A percentile compares a stretch with the other conserved stretches of the same genome.
These are phyloP conservation scores for Dugesia japonica DNA, from an alignment of 2,888 invertebrate genomes.

Conservation along the genomic window DNA sequence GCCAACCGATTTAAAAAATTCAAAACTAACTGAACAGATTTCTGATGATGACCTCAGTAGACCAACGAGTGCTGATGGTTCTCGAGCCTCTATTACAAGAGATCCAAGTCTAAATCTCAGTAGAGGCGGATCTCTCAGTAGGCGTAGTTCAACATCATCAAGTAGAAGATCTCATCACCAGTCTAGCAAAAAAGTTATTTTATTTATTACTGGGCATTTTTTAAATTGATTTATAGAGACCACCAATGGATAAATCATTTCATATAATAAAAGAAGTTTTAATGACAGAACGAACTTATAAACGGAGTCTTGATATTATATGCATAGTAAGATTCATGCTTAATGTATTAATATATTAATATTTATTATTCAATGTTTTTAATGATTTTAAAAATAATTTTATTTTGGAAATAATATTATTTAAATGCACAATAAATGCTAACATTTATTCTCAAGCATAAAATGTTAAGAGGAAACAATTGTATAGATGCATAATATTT, in stretches of 20 bases:
- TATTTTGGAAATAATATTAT: too few species aligned
- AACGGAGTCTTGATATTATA: conserved; percentile 76
- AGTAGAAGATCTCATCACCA: conserved; percentile 14
- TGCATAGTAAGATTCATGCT: conserved; percentile 67
- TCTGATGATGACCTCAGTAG: conserved; percentile 15
- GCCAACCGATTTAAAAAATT: not conserved
- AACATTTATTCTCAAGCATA: too few species aligned
- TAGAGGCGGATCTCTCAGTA: not conserved
- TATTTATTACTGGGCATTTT: not conserved
- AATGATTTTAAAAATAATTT: too few species aligned
- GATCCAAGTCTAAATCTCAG: not conserved
- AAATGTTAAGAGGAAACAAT: too few species aligned
- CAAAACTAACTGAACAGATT: not conserved
- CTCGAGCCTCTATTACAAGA: not conserved
- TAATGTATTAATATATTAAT: too few species aligned
- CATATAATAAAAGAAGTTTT: conserved; percentile 63
- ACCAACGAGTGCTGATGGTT: conserved; percentile 5
- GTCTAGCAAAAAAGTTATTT: not conserved
- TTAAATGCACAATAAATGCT: too few species aligned
- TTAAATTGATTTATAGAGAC: not conserved
- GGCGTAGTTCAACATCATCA: not conserved
- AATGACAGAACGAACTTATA: conserved; percentile 85
- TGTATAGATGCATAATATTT: too few species aligned
- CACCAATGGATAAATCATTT: conserved; percentile 40
- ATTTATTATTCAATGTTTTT: too few species aligned